A percentile compares a stretch with the other conserved stretches of the same genome.
These are phyloP conservation scores for Formica exsecta DNA, from an alignment of 1,140 invertebrate species.

Conservation along the genomic window DNA sequence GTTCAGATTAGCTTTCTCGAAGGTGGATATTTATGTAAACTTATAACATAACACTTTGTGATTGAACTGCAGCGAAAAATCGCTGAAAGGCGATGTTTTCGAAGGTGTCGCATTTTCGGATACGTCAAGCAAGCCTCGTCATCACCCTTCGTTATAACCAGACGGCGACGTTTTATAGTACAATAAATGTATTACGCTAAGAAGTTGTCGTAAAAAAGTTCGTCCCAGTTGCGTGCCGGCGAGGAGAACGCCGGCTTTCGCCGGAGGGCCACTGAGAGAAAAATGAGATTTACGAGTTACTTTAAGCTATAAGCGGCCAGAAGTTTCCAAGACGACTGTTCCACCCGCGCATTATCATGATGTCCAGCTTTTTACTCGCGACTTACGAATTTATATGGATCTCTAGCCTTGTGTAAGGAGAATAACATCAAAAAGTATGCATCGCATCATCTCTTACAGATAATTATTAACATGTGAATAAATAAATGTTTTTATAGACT, in stretches of 20 bases:
- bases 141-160: slow-evolving; percentile 36
- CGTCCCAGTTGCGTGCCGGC: slow-evolving; percentile 73
- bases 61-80: background rate
- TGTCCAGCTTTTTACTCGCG: slow-evolving; percentile 72
- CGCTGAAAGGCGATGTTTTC: slow-evolving; percentile 21
- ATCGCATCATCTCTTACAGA: slow-evolving; percentile 1
- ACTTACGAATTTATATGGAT: slow-evolving; percentile 67
- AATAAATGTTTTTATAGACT: background rate
- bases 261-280: slow-evolving; percentile 64
- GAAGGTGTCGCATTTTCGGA: slow-evolving; percentile 21
- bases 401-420: slow-evolving; percentile 66
- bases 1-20: background rate
- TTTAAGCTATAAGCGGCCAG: slow-evolving; percentile 81
- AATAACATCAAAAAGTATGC: slow-evolving; percentile 54
- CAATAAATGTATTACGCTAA: slow-evolving; percentile 81
- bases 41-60: background rate
- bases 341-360: slow-evolving; percentile 74
- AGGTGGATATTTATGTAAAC: slow-evolving; percentile 13
- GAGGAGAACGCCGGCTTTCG: slow-evolving; percentile 6
- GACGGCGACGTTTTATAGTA: slow-evolving; percentile 64
- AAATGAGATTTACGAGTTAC: slow-evolving; percentile 83
- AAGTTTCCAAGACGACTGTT: slow-evolving; percentile 82
- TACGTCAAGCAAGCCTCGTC: slow-evolving; percentile 56
- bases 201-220: slow-evolving; percentile 79
- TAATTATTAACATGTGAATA: background rate